Conservation (phyloP, 2,888 invertebrate species). For the Tipula helvola region DNA sequence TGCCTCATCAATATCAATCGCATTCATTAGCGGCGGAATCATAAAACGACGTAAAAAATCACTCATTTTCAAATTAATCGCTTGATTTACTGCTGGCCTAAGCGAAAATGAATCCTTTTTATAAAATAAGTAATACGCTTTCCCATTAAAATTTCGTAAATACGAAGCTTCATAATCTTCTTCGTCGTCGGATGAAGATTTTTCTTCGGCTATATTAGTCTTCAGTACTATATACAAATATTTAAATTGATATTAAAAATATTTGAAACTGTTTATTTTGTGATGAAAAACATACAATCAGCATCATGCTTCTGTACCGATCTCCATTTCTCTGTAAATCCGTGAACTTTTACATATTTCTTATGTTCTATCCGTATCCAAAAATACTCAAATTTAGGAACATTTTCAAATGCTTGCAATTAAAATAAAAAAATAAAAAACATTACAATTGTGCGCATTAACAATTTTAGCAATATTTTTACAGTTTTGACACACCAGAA, state of each 20-base stretch:
- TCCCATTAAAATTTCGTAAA: background rate
- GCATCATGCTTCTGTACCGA: conserved; percentile 12
- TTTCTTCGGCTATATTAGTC: background rate
- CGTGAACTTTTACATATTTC: conserved; percentile 39
- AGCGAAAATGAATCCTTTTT: conserved; percentile 26
- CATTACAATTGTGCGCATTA: background rate
- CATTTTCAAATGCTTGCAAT: conserved; percentile 42
- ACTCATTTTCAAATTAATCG: conserved; percentile 18
- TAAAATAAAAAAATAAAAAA: background rate
- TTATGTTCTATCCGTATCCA: conserved; percentile 42
- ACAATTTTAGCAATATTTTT: background rate
- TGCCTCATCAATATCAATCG: conserved; percentile 51
- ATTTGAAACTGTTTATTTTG: too few species aligned
- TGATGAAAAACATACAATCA: background rate
- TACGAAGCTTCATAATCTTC: background rate
- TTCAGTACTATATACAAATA: background rate
- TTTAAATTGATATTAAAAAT: background rate
- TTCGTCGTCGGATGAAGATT: background rate
- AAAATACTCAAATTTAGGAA: conserved; percentile 46
- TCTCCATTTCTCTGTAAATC: conserved; percentile 36
- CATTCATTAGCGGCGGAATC: conserved; percentile 44
- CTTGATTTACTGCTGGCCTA: background rate
- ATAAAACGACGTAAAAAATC: conserved; percentile 41
- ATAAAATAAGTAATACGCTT: background rate
- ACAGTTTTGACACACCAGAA: conserved; percentile 33